Conservation (phyloP, 2,888 invertebrate species). For the Operophtera brumata region DNA sequence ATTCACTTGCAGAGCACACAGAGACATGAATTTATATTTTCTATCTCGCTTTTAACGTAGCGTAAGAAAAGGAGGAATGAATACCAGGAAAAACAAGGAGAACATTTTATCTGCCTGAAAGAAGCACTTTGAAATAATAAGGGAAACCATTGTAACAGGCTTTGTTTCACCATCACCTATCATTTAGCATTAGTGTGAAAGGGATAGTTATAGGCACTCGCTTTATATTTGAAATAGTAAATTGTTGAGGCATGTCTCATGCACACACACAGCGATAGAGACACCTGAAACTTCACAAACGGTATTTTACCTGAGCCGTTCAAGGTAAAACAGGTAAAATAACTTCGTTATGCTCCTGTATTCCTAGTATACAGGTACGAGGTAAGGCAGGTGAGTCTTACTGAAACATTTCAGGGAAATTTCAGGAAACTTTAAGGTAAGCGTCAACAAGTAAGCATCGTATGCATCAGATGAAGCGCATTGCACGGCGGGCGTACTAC, state of each 20-base stretch:
- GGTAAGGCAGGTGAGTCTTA: slow-evolving; percentile 58
- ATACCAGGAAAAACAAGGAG: no score
- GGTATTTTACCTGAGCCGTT: neutral
- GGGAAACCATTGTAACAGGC: neutral
- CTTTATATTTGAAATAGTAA: neutral
- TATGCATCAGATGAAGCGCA: no score
- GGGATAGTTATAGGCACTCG: neutral
- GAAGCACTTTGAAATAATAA: neutral
- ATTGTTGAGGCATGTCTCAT: neutral
- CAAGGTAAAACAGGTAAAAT: slow-evolving; percentile 21
- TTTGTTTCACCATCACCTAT: neutral
- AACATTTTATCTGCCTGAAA: neutral
- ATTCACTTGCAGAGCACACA: neutral
- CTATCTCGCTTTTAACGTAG: neutral
- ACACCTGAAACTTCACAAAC: no score
- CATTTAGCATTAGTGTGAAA: neutral
- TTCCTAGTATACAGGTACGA: slow-evolving; percentile 64
- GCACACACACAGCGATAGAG: no score
- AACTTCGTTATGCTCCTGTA: slow-evolving; percentile 42
- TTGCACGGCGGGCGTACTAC: no score
- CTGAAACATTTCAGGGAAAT: slow-evolving; percentile 35
- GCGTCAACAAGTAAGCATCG: no score
- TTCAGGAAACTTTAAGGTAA: no score
- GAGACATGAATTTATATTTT: neutral
- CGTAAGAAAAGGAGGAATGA: neutral